phyloP scores from a whole-genome alignment of 2,113 vertebrate genomes.

The Salvelinus fontinalis region DNA sequence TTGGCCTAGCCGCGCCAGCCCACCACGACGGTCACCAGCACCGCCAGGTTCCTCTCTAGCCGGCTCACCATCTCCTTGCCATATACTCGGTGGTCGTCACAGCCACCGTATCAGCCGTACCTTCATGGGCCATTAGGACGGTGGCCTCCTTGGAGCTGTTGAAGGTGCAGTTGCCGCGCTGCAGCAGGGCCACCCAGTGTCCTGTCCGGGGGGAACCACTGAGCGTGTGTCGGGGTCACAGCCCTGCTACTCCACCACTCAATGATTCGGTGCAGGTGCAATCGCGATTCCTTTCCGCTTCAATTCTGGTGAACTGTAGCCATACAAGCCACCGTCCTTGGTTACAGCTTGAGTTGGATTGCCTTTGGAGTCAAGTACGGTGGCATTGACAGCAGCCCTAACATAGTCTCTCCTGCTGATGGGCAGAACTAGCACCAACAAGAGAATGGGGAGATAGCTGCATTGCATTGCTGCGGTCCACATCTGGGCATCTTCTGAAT shows the following conservation, averaged over 20 bases:
- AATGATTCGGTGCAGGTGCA: constrained; percentile 83
- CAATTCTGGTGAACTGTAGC: constrained; percentile 89
- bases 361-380: constrained; percentile 85
- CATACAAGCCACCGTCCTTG: constrained; percentile 87
- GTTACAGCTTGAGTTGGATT: constrained; percentile 77
- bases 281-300: constrained; percentile 85
- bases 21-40: too few species aligned
- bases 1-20: too few species aligned
- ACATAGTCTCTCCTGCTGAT: constrained; percentile 81
- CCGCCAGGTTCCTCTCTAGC: too few species aligned
- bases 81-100: too few species aligned
- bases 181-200: too few species aligned
- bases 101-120: too few species aligned
- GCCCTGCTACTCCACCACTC: constrained; percentile 57
- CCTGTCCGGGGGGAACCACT: too few species aligned
- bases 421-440: constrained; percentile 72
- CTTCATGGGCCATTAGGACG: too few species aligned
- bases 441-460: constrained; percentile 64
- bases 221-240: too few species aligned
- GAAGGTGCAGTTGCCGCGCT: too few species aligned
- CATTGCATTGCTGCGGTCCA: constrained; percentile 44
- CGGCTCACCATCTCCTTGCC: too few species aligned
- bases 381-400: constrained; percentile 89
- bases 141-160: too few species aligned
- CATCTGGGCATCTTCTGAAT: constrained; percentile 56